Percentiles rank a stretch among this genome's conserved stretches.
Evolutionary conservation across 2,797 vertebrate genomes (phyloP).

Genomic region (Pangasius krempfi): DNA sequence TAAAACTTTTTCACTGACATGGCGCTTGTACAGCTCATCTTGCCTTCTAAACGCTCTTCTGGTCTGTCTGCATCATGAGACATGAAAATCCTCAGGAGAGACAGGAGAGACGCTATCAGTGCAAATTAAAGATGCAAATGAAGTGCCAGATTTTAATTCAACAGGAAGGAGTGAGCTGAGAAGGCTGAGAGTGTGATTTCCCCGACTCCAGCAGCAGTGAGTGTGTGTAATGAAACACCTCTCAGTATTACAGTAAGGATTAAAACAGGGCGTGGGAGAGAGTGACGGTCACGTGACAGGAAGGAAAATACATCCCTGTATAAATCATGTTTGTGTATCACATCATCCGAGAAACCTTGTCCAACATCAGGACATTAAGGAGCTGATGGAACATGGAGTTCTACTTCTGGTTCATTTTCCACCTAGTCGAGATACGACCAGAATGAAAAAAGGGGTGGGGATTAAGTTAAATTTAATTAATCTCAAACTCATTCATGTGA

Average conservation of each 20-base stretch:
- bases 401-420: not conserved
- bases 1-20: not conserved
- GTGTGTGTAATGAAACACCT: conserved; percentile 35
- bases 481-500: not conserved
- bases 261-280: not conserved
- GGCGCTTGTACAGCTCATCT: not conserved
- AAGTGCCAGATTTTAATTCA: conserved; percentile 14
- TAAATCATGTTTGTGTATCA: not conserved
- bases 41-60: not conserved
- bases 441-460: not conserved
- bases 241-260: not conserved
- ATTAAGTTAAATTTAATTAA: not conserved
- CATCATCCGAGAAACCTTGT: not conserved
- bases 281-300: conserved; percentile 1
- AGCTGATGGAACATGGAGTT: not conserved
- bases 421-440: not conserved
- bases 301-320: too few species aligned
- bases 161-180: not conserved
- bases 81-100: conserved; percentile 18
- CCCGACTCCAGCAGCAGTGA: not conserved
- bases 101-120: conserved; percentile 12
- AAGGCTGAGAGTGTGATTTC: not conserved
- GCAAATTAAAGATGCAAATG: conserved; percentile 36
- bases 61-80: not conserved
- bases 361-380: not conserved